phyloP scores from a whole-genome alignment of 2,888 invertebrate species.

The Yponomeuta cagnagella region DNA sequence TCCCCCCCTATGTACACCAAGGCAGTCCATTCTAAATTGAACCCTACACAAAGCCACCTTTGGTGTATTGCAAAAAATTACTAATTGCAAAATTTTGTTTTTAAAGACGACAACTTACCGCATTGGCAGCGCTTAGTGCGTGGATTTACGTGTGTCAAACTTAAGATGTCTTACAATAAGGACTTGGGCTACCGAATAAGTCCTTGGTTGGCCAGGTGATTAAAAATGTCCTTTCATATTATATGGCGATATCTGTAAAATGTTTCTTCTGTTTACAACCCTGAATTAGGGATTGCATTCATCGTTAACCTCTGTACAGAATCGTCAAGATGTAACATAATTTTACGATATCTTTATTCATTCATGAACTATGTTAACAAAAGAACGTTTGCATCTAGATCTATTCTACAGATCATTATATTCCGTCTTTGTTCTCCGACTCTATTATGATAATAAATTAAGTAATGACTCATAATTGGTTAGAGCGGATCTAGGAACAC shows the following conservation, averaged over 20 bases:
- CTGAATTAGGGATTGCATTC: neutral
- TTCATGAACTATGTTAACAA: constrained; percentile 8
- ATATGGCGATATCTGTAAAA: neutral
- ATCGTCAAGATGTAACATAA: neutral
- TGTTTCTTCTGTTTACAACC: neutral
- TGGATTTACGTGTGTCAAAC: too few species aligned
- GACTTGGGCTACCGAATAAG: too few species aligned
- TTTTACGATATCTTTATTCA: neutral
- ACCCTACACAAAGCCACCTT: too few species aligned
- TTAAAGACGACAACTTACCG: too few species aligned
- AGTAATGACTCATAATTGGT: neutral
- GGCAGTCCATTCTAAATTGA: too few species aligned
- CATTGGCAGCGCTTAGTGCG: too few species aligned
- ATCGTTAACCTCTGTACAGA: neutral
- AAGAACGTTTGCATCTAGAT: neutral
- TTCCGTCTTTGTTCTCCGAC: constrained; percentile 35
- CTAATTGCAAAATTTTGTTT: too few species aligned
- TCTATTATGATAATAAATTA: neutral
- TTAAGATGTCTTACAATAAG: too few species aligned
- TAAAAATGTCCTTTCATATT: too few species aligned
- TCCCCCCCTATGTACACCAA: too few species aligned
- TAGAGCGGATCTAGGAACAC: neutral
- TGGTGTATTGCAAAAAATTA: too few species aligned
- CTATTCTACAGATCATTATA: constrained; percentile 29
- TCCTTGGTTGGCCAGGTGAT: too few species aligned